Conservation (phyloP, 2,113 vertebrate species). For the Austrofundulus limnaeus region DNA sequence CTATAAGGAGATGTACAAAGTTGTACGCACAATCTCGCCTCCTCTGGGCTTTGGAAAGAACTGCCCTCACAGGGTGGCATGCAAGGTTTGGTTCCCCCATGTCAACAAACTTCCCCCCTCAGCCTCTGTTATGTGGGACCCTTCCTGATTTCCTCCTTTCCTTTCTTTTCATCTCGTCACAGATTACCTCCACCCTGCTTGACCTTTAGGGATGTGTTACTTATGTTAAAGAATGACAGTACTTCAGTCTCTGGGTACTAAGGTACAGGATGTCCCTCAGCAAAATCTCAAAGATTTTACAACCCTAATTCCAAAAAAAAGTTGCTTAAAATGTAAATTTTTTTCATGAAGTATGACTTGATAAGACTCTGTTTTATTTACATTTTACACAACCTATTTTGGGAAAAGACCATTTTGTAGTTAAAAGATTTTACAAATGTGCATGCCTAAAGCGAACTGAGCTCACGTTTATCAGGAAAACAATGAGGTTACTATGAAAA, state of each 20-base stretch:
- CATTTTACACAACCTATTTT: no score
- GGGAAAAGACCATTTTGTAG: no score
- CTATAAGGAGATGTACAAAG: constrained; percentile 99
- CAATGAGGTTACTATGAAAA: no score
- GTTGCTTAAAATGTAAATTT: no score
- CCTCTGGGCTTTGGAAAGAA: constrained; percentile 99
- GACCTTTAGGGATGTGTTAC: constrained; percentile 51
- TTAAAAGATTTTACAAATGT: no score
- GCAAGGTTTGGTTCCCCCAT: constrained; percentile 94
- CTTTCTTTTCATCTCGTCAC: constrained; percentile 58
- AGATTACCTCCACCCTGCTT: constrained; percentile 42
- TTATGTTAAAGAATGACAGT: constrained; percentile 70
- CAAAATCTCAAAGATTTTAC: neutral
- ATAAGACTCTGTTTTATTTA: no score
- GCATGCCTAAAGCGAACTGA: no score
- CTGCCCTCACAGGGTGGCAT: constrained; percentile 99
- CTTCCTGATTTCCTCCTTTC: constrained; percentile 71
- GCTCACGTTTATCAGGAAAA: no score
- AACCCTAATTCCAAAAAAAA: no score
- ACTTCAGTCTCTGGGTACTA: constrained; percentile 61
- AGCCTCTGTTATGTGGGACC: constrained; percentile 67
- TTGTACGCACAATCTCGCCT: constrained; percentile 98
- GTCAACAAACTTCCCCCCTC: constrained; percentile 65
- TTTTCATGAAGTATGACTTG: no score
- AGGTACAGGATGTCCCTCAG: constrained; percentile 50